Conservation (phyloP, 2,113 vertebrate species). For the Terrapene triunguis region DNA sequence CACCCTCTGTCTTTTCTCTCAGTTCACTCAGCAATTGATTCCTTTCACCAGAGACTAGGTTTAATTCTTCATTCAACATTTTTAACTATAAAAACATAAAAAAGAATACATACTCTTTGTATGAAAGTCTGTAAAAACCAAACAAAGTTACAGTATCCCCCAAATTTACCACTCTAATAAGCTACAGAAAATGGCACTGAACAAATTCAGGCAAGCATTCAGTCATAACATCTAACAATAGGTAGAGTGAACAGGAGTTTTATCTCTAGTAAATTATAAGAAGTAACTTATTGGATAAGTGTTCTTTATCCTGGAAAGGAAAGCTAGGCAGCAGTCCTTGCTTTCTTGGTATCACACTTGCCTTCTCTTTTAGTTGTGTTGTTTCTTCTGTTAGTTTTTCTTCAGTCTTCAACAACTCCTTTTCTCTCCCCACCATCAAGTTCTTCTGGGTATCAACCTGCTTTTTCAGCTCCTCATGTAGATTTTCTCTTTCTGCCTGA, state of each 20-base stretch:
- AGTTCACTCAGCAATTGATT: not conserved
- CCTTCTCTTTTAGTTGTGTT: slow-evolving; percentile 21
- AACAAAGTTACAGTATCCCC: not conserved
- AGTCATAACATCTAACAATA: not conserved
- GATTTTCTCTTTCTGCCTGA: slow-evolving; percentile 18
- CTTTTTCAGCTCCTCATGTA: slow-evolving; percentile 31
- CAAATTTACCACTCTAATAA: not conserved
- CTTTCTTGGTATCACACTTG: not conserved
- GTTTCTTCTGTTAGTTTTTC: slow-evolving; percentile 18
- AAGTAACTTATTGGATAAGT: too few species aligned
- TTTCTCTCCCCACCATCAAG: not conserved
- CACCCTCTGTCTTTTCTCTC: not conserved
- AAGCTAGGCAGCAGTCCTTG: not conserved
- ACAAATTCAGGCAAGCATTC: not conserved
- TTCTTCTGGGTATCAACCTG: slow-evolving; percentile 19
- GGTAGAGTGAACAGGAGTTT: not conserved
- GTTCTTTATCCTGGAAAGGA: not conserved
- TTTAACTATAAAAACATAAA: not conserved
- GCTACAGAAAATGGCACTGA: not conserved
- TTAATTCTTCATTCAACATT: not conserved
- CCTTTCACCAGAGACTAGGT: not conserved
- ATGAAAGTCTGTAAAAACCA: not conserved
- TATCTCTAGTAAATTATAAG: not conserved
- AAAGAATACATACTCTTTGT: not conserved
- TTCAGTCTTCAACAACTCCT: not conserved